Evolutionary conservation across 2,113 vertebrate species (phyloP).

Genomic region (Boleophthalmus pectinirostris): DNA sequence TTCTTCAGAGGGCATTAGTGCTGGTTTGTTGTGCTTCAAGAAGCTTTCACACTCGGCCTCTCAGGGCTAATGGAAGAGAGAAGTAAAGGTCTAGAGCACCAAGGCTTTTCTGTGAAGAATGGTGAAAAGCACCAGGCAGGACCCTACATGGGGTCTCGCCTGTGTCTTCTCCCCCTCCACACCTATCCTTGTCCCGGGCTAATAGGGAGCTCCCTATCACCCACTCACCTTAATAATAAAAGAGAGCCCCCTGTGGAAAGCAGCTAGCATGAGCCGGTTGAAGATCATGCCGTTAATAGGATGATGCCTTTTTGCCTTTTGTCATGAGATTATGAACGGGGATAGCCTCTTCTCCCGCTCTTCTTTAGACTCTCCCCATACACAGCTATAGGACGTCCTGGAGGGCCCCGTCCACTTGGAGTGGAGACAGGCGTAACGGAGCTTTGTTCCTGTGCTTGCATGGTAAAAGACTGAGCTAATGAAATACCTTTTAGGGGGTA

Average conservation of each 20-base stretch:
- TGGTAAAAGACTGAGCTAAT: slow-evolving; percentile 87
- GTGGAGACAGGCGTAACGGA: slow-evolving; percentile 88
- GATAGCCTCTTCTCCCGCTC: slow-evolving; percentile 87
- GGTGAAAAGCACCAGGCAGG: slow-evolving; percentile 39
- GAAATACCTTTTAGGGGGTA: slow-evolving; percentile 90
- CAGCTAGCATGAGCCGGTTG: slow-evolving; percentile 90
- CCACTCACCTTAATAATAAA: slow-evolving; percentile 82
- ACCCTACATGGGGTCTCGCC: slow-evolving; percentile 60
- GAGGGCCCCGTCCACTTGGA: slow-evolving; percentile 89
- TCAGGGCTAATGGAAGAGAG: slow-evolving; percentile 39
- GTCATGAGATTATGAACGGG: slow-evolving; percentile 99
- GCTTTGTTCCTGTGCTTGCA: slow-evolving; percentile 86
- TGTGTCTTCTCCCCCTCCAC: slow-evolving; percentile 34
- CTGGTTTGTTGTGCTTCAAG: slow-evolving; percentile 37
- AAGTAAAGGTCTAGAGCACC: slow-evolving; percentile 42
- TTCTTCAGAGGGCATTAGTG: slow-evolving; percentile 27
- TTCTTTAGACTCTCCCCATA: slow-evolving; percentile 50
- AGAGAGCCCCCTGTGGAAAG: slow-evolving; percentile 94
- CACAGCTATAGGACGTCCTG: slow-evolving; percentile 63
- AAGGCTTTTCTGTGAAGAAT: slow-evolving; percentile 39
- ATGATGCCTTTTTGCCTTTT: slow-evolving; percentile 99
- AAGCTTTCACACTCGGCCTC: slow-evolving; percentile 45
- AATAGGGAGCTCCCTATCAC: slow-evolving; percentile 65
- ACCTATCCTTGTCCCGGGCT: slow-evolving; percentile 58
- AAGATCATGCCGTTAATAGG: slow-evolving; percentile 99